Evolutionary conservation across 2,888 invertebrate genomes (phyloP).

Genomic region (Plagodis dolabraria): DNA sequence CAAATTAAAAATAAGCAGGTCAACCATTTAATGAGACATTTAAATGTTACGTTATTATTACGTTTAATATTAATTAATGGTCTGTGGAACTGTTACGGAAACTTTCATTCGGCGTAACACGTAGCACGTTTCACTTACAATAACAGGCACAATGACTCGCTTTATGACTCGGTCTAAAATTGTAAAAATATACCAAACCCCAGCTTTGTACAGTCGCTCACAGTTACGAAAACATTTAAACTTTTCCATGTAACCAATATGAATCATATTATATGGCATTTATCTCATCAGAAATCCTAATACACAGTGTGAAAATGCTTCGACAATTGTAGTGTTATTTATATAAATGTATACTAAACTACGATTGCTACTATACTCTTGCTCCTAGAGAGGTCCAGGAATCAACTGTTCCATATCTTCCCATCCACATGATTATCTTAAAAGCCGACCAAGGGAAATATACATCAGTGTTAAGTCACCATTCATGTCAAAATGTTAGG

Average conservation of each 20-base stretch:
- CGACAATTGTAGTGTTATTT: too few species aligned
- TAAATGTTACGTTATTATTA: slow-evolving; percentile 36
- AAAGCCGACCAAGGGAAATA: too few species aligned
- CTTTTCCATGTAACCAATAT: slow-evolving; percentile 9
- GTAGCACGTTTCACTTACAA: slow-evolving; percentile 38
- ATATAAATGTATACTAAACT: too few species aligned
- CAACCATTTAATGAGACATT: slow-evolving; percentile 8
- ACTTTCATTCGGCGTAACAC: slow-evolving; percentile 28
- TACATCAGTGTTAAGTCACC: too few species aligned
- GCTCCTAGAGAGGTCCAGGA: too few species aligned
- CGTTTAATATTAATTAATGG: slow-evolving; percentile 21
- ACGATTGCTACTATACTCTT: too few species aligned
- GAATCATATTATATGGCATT: too few species aligned
- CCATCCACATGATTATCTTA: too few species aligned
- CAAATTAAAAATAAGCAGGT: slow-evolving; percentile 14
- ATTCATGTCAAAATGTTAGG: too few species aligned
- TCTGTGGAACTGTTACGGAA: slow-evolving; percentile 27
- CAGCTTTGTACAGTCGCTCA: slow-evolving; percentile 24
- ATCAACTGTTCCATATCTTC: too few species aligned
- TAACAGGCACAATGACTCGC: slow-evolving; percentile 40
- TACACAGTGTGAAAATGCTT: too few species aligned
- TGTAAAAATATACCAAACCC: slow-evolving; percentile 29
- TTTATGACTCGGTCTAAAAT: slow-evolving; percentile 41
- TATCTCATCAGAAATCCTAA: too few species aligned
- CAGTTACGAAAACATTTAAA: neutral